Evolutionary conservation across 2,888 invertebrate species (phyloP), one percentile per base, ranked within the genome.

Genomic region (Caenorhabditis imperialis): DNA sequence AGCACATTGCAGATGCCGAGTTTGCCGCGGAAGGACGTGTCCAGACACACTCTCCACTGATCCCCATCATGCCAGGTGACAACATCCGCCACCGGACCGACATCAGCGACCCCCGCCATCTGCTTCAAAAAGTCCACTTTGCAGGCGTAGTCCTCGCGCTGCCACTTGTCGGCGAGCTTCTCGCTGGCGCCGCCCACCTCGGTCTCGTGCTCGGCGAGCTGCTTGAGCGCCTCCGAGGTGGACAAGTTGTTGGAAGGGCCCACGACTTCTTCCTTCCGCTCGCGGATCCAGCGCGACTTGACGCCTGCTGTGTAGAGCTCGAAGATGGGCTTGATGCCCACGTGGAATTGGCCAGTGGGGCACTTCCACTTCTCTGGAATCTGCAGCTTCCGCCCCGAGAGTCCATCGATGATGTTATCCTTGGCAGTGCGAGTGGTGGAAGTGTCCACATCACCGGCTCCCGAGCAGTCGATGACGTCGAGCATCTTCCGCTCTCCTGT

Each of bases 391-490:
- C 94, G 92, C 23, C 97, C 97, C 70, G 94, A 94, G 18, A 96
- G 88, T 57, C 96, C 96, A 5, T 88, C 89, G 79, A 96, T 92
- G 83, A 89, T 90, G 35, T 94, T 94, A 85, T 91, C 91, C 71
- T 88, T 90, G 0, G 91, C 91, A 71, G 91, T 91, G 7, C 93
- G 92, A 77, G 93, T 90, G 71, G 92, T 93, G 55, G 93, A 93
- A 7, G 95, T 96, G 89, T 94, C 94, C 62, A 98, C 95, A 91
- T 99, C 98, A 4, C 98, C 99, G 88, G 94, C 93, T 20, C 99
- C 99, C 84, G 94, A 94, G 87, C 96, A 95, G 90, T 99, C 97
- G 88, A 93, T 94, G 73, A 97, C 92, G 89, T 96, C 96, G 86
- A 98, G 92, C 53, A 99, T 92, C 91, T 99, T 99, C 18, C 93